Evolutionary conservation across 2,888 invertebrate species (phyloP).

Genomic region (Polyploca ridens): DNA sequence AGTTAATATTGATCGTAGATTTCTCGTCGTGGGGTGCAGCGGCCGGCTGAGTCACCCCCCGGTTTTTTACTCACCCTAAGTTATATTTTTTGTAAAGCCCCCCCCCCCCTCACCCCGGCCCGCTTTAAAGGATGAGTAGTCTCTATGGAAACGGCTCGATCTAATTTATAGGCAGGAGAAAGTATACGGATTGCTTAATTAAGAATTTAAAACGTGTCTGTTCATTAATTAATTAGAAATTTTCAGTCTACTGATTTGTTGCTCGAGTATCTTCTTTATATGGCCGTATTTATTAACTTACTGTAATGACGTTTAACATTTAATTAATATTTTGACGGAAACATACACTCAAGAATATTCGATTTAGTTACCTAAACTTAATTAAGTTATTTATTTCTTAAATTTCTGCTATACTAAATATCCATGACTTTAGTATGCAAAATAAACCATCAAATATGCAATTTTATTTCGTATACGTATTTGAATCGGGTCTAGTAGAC

Average conservation of each 20-base stretch:
- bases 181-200: conserved; percentile 83
- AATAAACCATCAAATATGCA: neutral
- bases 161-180: conserved; percentile 84
- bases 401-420: neutral
- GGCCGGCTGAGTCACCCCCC: conserved; percentile 85
- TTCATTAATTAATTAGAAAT: conserved; percentile 75
- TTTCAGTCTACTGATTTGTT: conserved; percentile 62
- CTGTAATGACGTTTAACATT: neutral
- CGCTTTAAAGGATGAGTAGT: conserved; percentile 85
- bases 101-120: conserved; percentile 70
- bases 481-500: neutral
- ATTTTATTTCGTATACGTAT: neutral
- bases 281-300: neutral
- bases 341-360: neutral
- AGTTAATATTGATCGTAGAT: conserved; percentile 86
- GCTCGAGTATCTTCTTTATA: conserved; percentile 52
- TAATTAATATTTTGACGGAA: neutral
- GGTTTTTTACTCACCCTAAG: conserved; percentile 85
- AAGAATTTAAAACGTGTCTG: conserved; percentile 83
- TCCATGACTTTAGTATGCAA: neutral
- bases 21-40: conserved; percentile 84
- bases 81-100: conserved; percentile 84
- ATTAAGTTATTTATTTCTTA: no score
- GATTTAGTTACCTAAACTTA: neutral
- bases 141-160: conserved; percentile 85